Base-by-base conservation (phyloP, 1,140 invertebrate genomes). In the Plodia interpunctella region DNA sequence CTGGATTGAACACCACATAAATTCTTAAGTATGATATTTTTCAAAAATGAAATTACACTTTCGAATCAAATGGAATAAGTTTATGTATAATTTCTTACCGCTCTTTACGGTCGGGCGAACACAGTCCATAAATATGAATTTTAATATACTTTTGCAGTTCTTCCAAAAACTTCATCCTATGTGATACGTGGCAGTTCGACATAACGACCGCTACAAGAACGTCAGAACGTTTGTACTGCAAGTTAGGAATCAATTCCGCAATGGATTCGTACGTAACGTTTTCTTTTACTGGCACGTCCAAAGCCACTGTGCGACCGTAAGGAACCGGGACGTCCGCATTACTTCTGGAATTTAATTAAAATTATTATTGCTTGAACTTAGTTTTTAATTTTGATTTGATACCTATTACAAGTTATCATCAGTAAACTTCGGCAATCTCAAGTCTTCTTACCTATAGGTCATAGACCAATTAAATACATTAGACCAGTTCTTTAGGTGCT, bases 401-500 rank as follows among this genome's bases (percentile, higher is more conserved):
- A n/a, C n/a, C n/a, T n/a, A n/a, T 28, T 28, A 28, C 9, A 28
- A 28, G 3, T 28, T 28, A 28, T 28, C n/a, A n/a, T n/a, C n/a
- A n/a, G n/a, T n/a, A n/a, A n/a, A n/a, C n/a, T n/a, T n/a, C n/a
- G n/a, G n/a, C n/a, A n/a, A n/a, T n/a, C 13, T 44, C 5, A 15
- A 17, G 13, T 5, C 15, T 44, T 56, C 56, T 61, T 74, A 90
- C 82, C 93, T 90, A 69, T 95, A 96, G 1, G 92, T 93, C 94
- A 95, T 95, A 0, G 94, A 94, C 94, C 94, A 95, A 75, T 95
- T 95, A 70, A 95, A 95, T 6, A 92, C 19, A 20, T 91, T 87
- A 55, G 92, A 88, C 57, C 92, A 92, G 28, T 90, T 68, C 25
- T 60, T 28, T 11, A 76, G 53, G 0, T 60, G 65, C 0, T 68